Evolutionary conservation across 1,140 invertebrate species (phyloP).

Genomic region (Calliphora vicina): DNA sequence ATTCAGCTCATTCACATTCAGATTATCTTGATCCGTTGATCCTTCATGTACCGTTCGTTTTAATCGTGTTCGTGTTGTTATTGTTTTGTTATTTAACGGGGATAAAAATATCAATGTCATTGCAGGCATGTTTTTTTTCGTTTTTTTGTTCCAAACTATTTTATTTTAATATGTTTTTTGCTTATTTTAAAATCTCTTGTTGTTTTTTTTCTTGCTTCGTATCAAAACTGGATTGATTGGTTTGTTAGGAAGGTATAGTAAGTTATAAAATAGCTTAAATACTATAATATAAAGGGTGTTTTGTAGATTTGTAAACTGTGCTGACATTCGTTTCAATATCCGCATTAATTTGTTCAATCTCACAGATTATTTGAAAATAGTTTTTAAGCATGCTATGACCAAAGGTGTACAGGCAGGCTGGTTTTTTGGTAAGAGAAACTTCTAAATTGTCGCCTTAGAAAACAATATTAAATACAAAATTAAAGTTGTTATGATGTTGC

Average conservation of each 20-base stretch:
- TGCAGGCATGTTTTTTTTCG: neutral
- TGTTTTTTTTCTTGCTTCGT: too few relatives aligned
- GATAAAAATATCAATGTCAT: slow-evolving; percentile 34
- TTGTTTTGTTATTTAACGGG: slow-evolving; percentile 8
- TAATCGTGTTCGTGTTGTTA: neutral
- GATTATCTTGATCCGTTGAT: slow-evolving; percentile 42
- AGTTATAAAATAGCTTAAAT: neutral
- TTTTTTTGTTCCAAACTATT: neutral
- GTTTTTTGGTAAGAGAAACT: neutral
- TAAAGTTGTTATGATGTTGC: too few relatives aligned
- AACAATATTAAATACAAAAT: neutral
- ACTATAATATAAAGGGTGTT: neutral
- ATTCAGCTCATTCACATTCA: neutral
- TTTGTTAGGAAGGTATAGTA: neutral
- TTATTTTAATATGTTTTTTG: too few relatives aligned
- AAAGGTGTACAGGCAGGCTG: neutral
- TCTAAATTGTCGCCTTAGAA: neutral
- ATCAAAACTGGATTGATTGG: neutral
- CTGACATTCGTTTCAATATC: neutral
- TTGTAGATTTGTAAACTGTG: neutral
- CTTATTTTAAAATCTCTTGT: too few relatives aligned
- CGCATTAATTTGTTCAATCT: neutral
- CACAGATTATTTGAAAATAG: neutral
- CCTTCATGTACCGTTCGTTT: slow-evolving; percentile 30
- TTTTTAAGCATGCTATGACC: neutral